These are phyloP conservation scores for Ophioninae sp. DNA, from an alignment of 2,888 invertebrate genomes.

Conservation along the genomic window DNA sequence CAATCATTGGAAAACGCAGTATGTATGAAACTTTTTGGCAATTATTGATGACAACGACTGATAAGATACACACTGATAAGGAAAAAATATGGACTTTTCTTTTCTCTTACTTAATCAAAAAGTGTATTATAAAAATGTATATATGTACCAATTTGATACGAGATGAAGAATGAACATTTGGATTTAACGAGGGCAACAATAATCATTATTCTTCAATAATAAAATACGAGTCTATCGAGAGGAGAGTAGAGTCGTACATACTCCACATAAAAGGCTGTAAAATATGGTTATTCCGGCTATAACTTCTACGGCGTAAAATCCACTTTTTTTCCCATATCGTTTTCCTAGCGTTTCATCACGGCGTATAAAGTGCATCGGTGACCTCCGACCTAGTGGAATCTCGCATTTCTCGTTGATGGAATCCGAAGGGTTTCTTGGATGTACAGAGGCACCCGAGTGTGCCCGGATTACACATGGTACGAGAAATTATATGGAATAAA, in stretches of 20 bases:
- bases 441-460: constrained; percentile 11
- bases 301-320: background rate
- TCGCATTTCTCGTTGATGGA: constrained; percentile 20
- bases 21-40: too few relatives aligned
- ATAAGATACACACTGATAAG: too few relatives aligned
- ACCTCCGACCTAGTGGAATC: constrained; percentile 35
- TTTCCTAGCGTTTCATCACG: background rate
- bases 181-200: background rate
- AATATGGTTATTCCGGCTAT: constrained; percentile 8
- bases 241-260: background rate
- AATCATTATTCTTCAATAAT: background rate
- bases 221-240: background rate
- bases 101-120: too few relatives aligned
- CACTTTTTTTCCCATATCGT: background rate
- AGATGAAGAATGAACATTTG: too few relatives aligned
- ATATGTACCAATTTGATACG: too few relatives aligned
- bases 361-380: constrained; percentile 18
- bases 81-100: too few relatives aligned
- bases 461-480: constrained; percentile 51
- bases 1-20: too few relatives aligned
- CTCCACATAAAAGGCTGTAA: background rate
- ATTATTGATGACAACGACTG: too few relatives aligned
- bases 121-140: too few relatives aligned
- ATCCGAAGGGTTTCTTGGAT: constrained; percentile 15
- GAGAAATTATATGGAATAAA: constrained; percentile 7